Base-by-base conservation (phyloP, 2,888 invertebrate genomes). In the Tribolium freemani region DNA sequence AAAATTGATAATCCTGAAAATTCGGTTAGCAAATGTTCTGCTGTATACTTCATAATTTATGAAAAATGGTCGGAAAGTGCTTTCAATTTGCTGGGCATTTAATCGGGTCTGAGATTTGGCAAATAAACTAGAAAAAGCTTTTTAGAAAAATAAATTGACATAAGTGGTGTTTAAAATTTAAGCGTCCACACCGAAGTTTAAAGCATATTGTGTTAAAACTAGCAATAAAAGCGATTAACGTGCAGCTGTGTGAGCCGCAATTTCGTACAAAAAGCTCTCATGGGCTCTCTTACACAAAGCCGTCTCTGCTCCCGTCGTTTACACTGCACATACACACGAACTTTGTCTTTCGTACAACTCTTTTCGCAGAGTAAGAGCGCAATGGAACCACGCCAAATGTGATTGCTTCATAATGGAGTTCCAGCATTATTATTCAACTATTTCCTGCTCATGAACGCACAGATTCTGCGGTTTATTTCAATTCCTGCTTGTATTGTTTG, bases 141-240 rank as follows among this genome's bases (percentile, higher is more conserved):
- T 45, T 45, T 48, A 21, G 16, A 44, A 54, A 67, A 68, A 68
- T 58, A 58, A 68, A 68, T 58, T 48, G 58, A 58, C 50, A 58
- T 58, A 68, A 68, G 50, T 58, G 68, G 58, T 38, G 56, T 68
- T 68, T 68, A 58, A 68, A 68, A 68, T 68, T 68, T 68, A 57
- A 68, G 45, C 68, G 68, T 57, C 26, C 16, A 50, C 68, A 48
- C 30, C 54, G 68, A 68, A 68, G 57, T 68, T 68, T 68, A 48
- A 50, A 68, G 57, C 68, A 57, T 57, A 57, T 68, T 68, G 68
- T 68, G 68, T 75, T 73, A 72, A 76, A 74, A 75, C 73, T 73
- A 75, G 75, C 69, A 74, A 74, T 73, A 75, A 70, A 72, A 72
- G 61, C 73, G 76, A 76, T 78, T 77, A 75, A 76, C 75, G 72